Evolutionary conservation across 2,113 vertebrate species (phyloP), one percentile per base, ranked within the genome.

Genomic region (Toxotes chatareus): DNA sequence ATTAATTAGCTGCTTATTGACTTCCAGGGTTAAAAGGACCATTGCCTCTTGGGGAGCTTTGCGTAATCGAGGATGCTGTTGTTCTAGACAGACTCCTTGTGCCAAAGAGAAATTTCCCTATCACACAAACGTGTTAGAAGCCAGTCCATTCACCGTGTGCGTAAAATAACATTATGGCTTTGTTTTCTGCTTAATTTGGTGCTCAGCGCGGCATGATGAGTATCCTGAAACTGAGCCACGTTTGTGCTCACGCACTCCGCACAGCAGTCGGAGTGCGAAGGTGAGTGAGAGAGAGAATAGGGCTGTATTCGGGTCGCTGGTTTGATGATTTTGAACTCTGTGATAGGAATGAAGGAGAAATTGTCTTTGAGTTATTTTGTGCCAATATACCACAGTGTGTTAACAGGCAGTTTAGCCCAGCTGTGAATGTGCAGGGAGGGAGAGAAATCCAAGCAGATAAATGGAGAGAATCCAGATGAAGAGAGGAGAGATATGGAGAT

Each of bases 111-210:
- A 21, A 21, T 71, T 5, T 5, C 6, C 3, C 5, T n/a, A 19
- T 51, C 19, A 51, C 19, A 1, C 47, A 21, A 51, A 51, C 1
- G 4, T 5, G n/a, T 14, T 49, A 8, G 44, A 61, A 5, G 19
- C 13, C 8, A 4, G 34, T 21, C 66, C 34, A 32, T 32, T 64
- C 73, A 9, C 31, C 7, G 53, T 32, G 53, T 67, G 78, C 51
- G 34, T 77, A 76, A 72, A 73, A 53, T 49, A 70, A 59, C 27
- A 4, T 23, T 34, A 32, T 71, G 27, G 1, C 47, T 57, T 42
- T 51, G 32, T 53, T 82, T 76, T 55, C 14, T 77, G 71, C 19
- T 55, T 68, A 31, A 77, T 78, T 67, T 85, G 80, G 31, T n/a
- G 86, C 73, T 66, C 51, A 62, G 65, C 9, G 60, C 66, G 53